Evolutionary conservation across 30 jellyfish, hydroid and myxozoan species (phyloP), one percentile per base, ranked within the genome.

Genomic region (Cassiopea xamachana): DNA sequence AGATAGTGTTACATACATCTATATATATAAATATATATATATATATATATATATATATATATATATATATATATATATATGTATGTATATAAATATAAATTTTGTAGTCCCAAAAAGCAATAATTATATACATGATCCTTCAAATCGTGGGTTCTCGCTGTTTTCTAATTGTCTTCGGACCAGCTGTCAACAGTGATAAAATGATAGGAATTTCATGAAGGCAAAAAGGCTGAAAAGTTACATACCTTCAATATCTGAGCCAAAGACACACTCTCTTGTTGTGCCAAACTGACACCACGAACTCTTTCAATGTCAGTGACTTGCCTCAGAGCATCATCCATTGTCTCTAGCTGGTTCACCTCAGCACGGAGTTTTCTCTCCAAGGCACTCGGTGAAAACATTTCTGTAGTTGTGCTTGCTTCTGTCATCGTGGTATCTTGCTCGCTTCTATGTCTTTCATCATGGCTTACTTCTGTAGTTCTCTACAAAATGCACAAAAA

Each of bases 361-460:
- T 94, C 98, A 12, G 97, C 98, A 46, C 96, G 79, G 19, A 94
- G 86, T 50, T 89, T 95, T 68, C 98, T 69, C 81, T 94, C 98
- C 82, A 94, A 84, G 1, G 97, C 74, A 49, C 96, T 89, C 12
- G 98, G 98, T 8, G 98, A 94, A 84, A 77, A 90, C 68, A 87
- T 59, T 16, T 72, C 89, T 16, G 91, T 39, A 43, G 72, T 60
- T 39, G 86, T 46, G 39, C 27, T 60, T 15, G 86, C 60, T 2
- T 75, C 61, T 44, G 94, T 77, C 55, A 87, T 15, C 1, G 94
- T 75, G 67, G 60, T 71, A 77, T 87, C 94, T 8, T 48, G 82
- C 13, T 77, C 89, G 5, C 47, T 62, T 18, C 48, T n/a, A 64
- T 27, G 44, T 51, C 78, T 55, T 18, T 85, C 73, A 1, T 47